A percentile compares a stretch with the other conserved stretches of the same genome.
Evolutionary conservation across 2,888 invertebrate genomes (phyloP).

Genomic region (Nomada ruficornis): DNA sequence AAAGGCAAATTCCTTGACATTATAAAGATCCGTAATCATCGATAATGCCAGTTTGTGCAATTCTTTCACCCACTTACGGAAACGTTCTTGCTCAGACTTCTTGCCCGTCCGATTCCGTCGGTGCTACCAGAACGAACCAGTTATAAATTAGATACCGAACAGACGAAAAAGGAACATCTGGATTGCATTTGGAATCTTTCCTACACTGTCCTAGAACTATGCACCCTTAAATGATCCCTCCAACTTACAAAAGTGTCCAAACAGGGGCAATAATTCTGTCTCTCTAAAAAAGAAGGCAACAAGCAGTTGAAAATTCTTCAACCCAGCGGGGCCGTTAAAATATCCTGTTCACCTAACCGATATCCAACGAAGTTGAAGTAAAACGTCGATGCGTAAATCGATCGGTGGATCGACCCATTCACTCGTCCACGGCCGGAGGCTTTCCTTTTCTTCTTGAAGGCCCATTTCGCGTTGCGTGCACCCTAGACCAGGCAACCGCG

Average conservation of each 20-base stretch:
- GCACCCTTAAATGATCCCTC: too few species aligned
- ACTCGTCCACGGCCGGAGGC: constrained; percentile 4
- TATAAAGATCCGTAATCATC: not conserved
- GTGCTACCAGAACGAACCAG: not conserved
- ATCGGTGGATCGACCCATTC: not conserved
- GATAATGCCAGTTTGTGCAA: not conserved
- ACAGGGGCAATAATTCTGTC: not conserved
- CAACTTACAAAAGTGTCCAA: not conserved
- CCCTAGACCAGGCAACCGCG: constrained; percentile 29
- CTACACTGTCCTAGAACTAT: too few species aligned
- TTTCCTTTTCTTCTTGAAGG: constrained; percentile 50
- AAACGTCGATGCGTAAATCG: not conserved
- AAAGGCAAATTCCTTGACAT: not conserved
- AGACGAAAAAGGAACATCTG: not conserved
- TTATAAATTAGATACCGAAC: not conserved
- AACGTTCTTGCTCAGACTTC: constrained; percentile 8
- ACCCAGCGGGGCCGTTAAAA: not conserved
- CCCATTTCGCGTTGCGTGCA: constrained; percentile 34
- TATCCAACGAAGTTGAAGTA: not conserved
- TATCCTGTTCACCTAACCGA: not conserved
- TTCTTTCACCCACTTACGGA: constrained; percentile 1
- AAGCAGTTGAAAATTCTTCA: not conserved
- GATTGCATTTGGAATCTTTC: too few species aligned
- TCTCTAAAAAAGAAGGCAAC: not conserved
- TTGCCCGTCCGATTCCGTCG: not conserved